These are phyloP conservation scores for Haemorhous mexicanus DNA, from an alignment of 2,113 vertebrate genomes.

Conservation along the genomic window DNA sequence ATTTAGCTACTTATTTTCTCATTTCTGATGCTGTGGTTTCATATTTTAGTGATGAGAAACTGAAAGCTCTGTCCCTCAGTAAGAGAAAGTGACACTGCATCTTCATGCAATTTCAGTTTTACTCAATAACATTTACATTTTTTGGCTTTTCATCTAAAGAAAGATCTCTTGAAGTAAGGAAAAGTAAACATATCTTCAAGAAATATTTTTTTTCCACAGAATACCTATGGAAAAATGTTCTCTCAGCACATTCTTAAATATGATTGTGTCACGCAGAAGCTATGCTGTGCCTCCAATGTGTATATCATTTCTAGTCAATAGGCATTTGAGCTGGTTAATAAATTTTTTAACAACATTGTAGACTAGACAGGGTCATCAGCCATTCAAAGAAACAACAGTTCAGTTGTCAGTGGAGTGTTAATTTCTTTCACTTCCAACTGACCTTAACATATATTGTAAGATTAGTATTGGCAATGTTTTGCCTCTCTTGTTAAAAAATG, in stretches of 20 bases:
- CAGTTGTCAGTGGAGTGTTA: conserved; percentile 67
- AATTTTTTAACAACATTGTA: conserved; percentile 80
- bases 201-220: conserved; percentile 30
- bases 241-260: conserved; percentile 81
- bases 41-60: conserved; percentile 55
- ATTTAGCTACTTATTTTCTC: conserved; percentile 34
- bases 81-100: not conserved
- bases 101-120: conserved; percentile 6
- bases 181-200: conserved; percentile 51
- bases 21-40: not conserved
- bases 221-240: conserved; percentile 66
- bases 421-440: conserved; percentile 66
- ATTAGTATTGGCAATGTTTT: conserved; percentile 43
- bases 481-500: conserved; percentile 47
- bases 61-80: conserved; percentile 1
- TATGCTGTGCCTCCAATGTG: conserved; percentile 70
- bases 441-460: conserved; percentile 74
- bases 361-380: conserved; percentile 79
- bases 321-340: conserved; percentile 83
- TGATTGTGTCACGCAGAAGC: conserved; percentile 72
- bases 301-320: conserved; percentile 82
- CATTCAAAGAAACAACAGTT: conserved; percentile 77
- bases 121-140: conserved; percentile 18
- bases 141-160: conserved; percentile 33
- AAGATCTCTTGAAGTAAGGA: conserved; percentile 5